These are phyloP conservation scores for Takifugu rubripes DNA, from an alignment of 2,797 vertebrate species.

Conservation along the genomic window DNA sequence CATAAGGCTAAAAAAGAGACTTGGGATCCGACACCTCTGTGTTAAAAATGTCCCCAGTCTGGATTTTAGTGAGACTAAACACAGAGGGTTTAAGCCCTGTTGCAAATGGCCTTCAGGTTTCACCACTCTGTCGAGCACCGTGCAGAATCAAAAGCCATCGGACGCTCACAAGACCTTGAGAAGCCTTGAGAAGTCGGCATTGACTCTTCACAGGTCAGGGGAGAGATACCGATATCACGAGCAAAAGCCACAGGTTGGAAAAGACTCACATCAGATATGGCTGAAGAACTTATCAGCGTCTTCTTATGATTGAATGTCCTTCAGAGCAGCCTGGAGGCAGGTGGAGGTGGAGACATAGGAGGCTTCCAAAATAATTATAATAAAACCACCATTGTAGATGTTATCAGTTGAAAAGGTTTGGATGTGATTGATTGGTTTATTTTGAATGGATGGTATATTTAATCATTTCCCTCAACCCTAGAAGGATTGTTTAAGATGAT, in stretches of 20 bases:
- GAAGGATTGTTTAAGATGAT: too few relatives aligned
- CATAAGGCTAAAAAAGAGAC: too few relatives aligned
- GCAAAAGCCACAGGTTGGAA: neutral
- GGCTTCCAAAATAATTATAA: too few relatives aligned
- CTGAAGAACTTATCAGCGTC: neutral
- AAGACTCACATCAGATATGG: neutral
- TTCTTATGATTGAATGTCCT: neutral
- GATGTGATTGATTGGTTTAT: too few relatives aligned
- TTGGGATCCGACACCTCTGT: neutral
- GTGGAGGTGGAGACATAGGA: too few relatives aligned
- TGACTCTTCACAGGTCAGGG: constrained; percentile 26
- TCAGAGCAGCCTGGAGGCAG: neutral
- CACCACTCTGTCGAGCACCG: neutral
- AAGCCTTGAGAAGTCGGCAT: constrained; percentile 22
- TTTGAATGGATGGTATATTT: too few relatives aligned
- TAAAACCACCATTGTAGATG: too few relatives aligned
- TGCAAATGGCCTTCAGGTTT: neutral
- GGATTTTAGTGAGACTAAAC: neutral
- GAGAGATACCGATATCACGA: constrained; percentile 2
- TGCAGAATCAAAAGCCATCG: neutral
- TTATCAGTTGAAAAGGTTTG: too few relatives aligned
- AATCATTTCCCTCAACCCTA: too few relatives aligned
- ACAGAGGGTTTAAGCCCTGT: neutral
- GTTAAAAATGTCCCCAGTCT: neutral
- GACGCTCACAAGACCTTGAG: constrained; percentile 5